Conservation (phyloP, 2,888 invertebrate species). For the Xanthorhoe spadicearia region DNA sequence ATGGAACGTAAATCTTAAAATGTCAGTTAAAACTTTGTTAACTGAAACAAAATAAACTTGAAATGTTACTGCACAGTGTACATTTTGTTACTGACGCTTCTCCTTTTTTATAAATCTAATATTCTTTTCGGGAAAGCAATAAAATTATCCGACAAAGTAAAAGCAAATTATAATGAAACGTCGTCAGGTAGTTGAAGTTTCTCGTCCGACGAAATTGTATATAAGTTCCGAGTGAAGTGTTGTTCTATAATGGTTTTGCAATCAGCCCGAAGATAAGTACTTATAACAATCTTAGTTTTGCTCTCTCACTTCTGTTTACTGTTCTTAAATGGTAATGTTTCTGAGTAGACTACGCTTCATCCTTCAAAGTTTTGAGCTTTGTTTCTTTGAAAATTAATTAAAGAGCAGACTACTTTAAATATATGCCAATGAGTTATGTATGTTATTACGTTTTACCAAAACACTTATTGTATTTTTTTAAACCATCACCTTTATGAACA, state of each 20-base stretch:
- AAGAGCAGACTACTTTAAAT: no score
- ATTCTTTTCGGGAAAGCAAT: constrained; percentile 9
- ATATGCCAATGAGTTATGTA: no score
- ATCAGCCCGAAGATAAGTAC: background rate
- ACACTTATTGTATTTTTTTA: no score
- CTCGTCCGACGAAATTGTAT: constrained; percentile 5
- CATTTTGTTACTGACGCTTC: background rate
- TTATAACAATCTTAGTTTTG: background rate
- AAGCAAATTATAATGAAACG: constrained; percentile 10
- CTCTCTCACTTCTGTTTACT: constrained; percentile 1
- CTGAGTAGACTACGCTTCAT: no score
- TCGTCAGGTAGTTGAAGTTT: constrained; percentile 17
- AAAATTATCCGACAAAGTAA: constrained; percentile 9
- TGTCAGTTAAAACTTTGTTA: background rate
- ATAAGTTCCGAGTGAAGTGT: constrained; percentile 3
- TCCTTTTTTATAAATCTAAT: background rate
- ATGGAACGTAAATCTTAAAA: background rate
- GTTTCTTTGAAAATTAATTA: no score
- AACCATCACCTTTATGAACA: no score
- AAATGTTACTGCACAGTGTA: background rate
- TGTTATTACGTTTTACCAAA: no score
- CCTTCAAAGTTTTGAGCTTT: no score
- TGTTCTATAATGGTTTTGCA: constrained; percentile 1
- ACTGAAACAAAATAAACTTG: background rate
- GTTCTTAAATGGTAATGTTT: no score